Conservation (phyloP, 2,888 invertebrate species). For the Xylophagus ater region DNA sequence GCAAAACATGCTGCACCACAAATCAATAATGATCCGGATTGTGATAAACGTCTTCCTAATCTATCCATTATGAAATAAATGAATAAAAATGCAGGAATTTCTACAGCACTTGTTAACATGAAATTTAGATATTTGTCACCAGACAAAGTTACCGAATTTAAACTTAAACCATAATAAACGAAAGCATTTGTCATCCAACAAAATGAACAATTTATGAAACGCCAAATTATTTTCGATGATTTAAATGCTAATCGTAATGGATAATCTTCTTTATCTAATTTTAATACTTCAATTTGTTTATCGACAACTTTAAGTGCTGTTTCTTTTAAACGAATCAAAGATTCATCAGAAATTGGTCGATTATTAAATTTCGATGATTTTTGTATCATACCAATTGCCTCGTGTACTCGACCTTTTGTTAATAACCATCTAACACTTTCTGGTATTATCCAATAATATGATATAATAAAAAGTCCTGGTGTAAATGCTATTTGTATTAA, state of each 20-base stretch:
- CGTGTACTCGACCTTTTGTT: constrained; percentile 45
- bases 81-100: constrained; percentile 60
- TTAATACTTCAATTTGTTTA: constrained; percentile 18
- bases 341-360: constrained; percentile 44
- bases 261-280: constrained; percentile 1
- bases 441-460: constrained; percentile 56
- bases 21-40: constrained; percentile 47
- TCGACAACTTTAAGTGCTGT: no score
- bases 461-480: constrained; percentile 54
- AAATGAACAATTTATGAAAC: constrained; percentile 52
- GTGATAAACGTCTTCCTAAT: constrained; percentile 55
- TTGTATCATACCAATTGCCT: constrained; percentile 47
- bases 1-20: constrained; percentile 42
- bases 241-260: constrained; percentile 12
- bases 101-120: constrained; percentile 45
- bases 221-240: constrained; percentile 26
- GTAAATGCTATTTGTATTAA: constrained; percentile 53
- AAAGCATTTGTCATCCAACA: constrained; percentile 72
- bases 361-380: constrained; percentile 55
- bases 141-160: constrained; percentile 61
- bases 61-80: constrained; percentile 52
- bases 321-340: constrained; percentile 33
- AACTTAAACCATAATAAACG: constrained; percentile 68
- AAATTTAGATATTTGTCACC: constrained; percentile 70
- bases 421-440: constrained; percentile 70